Base-by-base conservation (phyloP, 2,113 vertebrate genomes). In the mouse (Mus musculus) region DNA sequence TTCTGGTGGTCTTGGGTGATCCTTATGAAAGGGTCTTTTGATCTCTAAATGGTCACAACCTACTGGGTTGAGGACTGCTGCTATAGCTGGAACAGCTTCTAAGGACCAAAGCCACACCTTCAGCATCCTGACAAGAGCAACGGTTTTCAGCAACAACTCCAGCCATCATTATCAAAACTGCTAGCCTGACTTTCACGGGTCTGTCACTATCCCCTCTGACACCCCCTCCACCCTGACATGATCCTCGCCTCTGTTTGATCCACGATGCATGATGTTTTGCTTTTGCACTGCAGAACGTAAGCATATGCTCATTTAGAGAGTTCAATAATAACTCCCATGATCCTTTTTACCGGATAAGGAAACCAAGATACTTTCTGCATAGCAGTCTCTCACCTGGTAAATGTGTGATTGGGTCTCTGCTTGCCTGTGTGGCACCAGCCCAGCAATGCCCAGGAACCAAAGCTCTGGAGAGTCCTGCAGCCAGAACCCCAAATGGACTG, bases 121-220 rank as follows among this genome's bases (percentile, higher is more conserved):
- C 73, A 24, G 17, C 28, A 75, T 3, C 14, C 54, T 54, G 22
- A 92, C n/a, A 22, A 59, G 46, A 76, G 13, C 59, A 28, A 26
- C 59, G 30, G 61, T 67, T 46, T 63, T 63, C 12, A 54, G 13
- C 4, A 61, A 61, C 10, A 2, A 56, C 22, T 52, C 59, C 33
- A 20, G 1, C 63, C 33, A 5, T 52, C n/a, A 2, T 4, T 1
- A 0, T 9, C 14, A 39, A 56, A 8, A 7, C 17, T 12, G 13
- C 16, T 4, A 59, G 54, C 67, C 67, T 69, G 67, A 69, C 67
- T 49, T 49, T n/a, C 22, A 14, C 13, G 10, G 46, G 6, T n/a
- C 28, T 2, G 3, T 7, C 1, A 3, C 7, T 0, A 8, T 5
- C 6, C 5, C 33, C 59, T 22, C 59, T 39, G 22, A 61, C 5